Conservation (phyloP, 23 tunicate genomes). For the Aplidium turbinatum region DNA sequence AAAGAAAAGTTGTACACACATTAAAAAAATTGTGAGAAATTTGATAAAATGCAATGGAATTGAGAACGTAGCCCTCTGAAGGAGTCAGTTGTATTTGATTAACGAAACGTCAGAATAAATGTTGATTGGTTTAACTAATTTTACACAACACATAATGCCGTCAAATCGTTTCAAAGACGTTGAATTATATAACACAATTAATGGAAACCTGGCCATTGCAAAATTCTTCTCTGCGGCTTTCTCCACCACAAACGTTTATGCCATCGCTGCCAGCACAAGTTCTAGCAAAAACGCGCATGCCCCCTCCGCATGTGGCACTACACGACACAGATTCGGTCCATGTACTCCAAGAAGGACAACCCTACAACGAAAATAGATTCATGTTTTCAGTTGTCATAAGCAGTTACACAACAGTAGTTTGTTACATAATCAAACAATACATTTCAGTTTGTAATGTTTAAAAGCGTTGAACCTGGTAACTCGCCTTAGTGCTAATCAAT, state of each 20-base stretch:
- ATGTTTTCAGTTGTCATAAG: too few species aligned
- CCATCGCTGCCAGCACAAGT: constrained; percentile 31
- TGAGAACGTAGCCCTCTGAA: too few species aligned
- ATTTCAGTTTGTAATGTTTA: neutral
- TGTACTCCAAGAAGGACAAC: constrained; percentile 49
- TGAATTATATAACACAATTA: neutral
- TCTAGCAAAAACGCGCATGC: constrained; percentile 8
- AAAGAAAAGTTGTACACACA: neutral
- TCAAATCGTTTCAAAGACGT: constrained; percentile 2
- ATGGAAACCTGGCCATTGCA: constrained; percentile 59
- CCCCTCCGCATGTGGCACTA: constrained; percentile 62
- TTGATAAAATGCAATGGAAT: too few species aligned
- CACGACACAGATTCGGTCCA: constrained; percentile 45
- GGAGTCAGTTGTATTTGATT: too few species aligned
- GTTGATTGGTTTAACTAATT: too few species aligned
- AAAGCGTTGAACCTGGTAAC: too few species aligned
- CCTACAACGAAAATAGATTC: too few species aligned
- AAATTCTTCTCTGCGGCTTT: constrained; percentile 44
- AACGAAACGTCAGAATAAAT: too few species aligned
- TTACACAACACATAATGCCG: too few species aligned
- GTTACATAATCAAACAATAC: too few species aligned
- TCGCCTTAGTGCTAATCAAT: too few species aligned
- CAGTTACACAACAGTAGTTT: too few species aligned
- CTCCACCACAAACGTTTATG: constrained; percentile 34
- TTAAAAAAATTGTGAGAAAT: neutral